Conservation (phyloP, 2,113 vertebrate species). For the Noctilio leporinus region DNA sequence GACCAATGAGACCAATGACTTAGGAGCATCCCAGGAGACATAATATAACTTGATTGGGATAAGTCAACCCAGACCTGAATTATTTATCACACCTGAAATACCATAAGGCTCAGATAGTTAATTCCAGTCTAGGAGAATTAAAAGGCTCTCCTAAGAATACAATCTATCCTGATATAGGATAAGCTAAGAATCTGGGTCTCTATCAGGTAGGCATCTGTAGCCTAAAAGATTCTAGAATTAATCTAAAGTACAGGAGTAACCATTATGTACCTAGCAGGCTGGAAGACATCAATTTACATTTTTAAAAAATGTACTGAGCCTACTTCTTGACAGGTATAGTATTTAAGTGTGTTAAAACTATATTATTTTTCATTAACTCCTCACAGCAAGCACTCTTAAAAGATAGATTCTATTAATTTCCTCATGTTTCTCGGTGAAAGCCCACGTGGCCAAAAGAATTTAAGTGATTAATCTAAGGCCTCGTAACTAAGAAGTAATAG, state of each 20-base stretch:
- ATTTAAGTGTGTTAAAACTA: neutral
- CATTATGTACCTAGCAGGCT: neutral
- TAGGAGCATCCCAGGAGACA: neutral
- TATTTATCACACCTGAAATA: conserved; percentile 19
- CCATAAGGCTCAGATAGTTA: neutral
- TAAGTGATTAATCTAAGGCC: neutral
- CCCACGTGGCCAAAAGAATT: neutral
- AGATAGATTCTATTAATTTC: neutral
- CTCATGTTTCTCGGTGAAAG: neutral
- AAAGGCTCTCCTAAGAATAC: neutral
- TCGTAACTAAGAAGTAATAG: neutral
- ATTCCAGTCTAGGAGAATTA: neutral
- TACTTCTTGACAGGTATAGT: conserved; percentile 1
- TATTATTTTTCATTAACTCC: neutral
- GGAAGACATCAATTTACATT: neutral
- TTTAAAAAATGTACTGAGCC: neutral
- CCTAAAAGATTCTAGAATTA: neutral
- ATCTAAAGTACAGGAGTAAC: neutral
- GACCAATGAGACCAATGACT: neutral
- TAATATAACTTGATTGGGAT: neutral
- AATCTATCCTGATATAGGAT: neutral
- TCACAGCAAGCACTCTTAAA: neutral
- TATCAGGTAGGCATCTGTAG: neutral
- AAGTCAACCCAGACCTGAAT: neutral
- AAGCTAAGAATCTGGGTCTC: neutral